Base-by-base conservation (phyloP, 2,113 vertebrate genomes). In the Rhynchopsitta pachyrhyncha region DNA sequence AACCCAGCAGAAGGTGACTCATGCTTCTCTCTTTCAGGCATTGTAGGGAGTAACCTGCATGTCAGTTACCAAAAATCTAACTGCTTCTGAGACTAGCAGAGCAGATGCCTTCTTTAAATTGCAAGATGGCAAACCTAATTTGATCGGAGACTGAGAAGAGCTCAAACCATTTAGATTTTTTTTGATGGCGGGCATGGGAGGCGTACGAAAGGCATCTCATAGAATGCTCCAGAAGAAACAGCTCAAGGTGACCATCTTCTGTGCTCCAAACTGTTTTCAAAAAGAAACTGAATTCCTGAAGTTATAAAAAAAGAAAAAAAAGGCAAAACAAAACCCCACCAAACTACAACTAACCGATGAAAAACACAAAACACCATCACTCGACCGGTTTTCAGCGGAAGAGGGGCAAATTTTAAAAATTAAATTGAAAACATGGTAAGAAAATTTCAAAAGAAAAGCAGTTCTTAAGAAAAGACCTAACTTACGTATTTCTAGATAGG, bases 1-100 rank as follows among this genome's bases (percentile, higher is more conserved):
- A 92, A 66, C 44, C 41, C 85, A 59, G 77, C 68, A 95, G 52
- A 90, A 92, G 7, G 27, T 86, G 88, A 96, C 67, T 94, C 92
- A 80, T 41, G 42, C 28, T 74, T 69, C 75, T 86, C 41, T 86
- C 64, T 93, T 92, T 37, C 82, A 94, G 76, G 92, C 80, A 86
- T 80, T 88, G 86, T 39, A 86, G 82, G 94, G 79, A 94, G 94
- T 77, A 88, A 90, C 86, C 76, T 83, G 80, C 50, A 35, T 67
- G 86, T 90, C 91, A 88, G 82, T 82, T 77, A 90, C 60, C 42
- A 74, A 78, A 86, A 92, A 53, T 90, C 86, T 62, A 73, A 59
- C 75, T 63, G 82, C 73, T 83, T 33, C 31, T 52, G 37, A 74
- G 41, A 77, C 57, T 53, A 88, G 37, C 44, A 60, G 37, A 86